These are phyloP conservation scores for Oncorhynchus clarkii DNA, from an alignment of 2,113 vertebrate genomes.

Conservation along the genomic window DNA sequence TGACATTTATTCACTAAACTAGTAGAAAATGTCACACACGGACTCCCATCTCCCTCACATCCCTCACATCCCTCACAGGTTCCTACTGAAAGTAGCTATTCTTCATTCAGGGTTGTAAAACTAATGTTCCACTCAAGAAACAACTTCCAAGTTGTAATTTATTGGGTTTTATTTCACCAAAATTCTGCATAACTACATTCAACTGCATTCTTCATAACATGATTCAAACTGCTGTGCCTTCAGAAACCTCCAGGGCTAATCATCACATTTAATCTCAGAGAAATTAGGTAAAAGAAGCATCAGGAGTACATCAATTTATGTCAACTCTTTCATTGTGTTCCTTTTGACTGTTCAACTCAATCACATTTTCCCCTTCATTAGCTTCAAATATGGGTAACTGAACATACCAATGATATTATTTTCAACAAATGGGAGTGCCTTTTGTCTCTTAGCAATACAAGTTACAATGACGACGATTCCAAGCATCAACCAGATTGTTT, in stretches of 20 bases:
- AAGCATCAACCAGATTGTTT: not conserved
- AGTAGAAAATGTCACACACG: too few species aligned
- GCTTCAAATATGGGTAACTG: not conserved
- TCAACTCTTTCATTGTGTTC: not conserved
- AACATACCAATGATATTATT: not conserved
- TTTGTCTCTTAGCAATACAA: not conserved
- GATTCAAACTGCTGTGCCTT: not conserved
- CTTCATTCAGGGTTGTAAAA: too few species aligned
- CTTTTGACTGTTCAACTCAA: not conserved
- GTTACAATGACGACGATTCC: not conserved
- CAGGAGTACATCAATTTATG: not conserved
- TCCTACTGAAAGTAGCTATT: too few species aligned
- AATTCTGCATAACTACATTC: slow-evolving; percentile 68
- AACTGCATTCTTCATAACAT: slow-evolving; percentile 55
- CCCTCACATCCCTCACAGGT: too few species aligned
- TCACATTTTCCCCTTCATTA: not conserved
- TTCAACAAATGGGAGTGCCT: not conserved
- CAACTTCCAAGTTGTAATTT: slow-evolving; percentile 32
- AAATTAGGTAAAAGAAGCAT: not conserved
- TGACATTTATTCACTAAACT: too few species aligned
- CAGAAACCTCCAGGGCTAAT: not conserved
- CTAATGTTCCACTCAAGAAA: not conserved
- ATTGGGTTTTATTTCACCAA: slow-evolving; percentile 67
- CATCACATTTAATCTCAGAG: not conserved
- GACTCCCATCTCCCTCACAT: too few species aligned